Conservation (phyloP, 1,140 invertebrate genomes). For the Laupala kohalensis region DNA sequence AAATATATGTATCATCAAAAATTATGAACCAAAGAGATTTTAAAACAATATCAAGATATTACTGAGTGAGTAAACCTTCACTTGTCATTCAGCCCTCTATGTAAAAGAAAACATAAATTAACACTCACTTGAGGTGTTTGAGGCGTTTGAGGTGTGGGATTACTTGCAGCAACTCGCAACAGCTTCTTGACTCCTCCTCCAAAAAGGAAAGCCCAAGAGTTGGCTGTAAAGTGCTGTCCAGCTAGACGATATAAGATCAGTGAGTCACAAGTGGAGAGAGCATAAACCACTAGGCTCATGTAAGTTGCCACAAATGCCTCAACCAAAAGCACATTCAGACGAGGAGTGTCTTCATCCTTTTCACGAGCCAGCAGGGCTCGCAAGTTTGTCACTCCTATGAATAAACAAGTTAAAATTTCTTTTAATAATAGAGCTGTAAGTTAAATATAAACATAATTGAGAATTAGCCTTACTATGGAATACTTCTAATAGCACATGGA, state of each 20-base stretch:
- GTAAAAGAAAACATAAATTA: background rate
- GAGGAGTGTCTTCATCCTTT: constrained; percentile 91
- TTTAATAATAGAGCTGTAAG: background rate
- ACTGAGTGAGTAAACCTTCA: too few species aligned
- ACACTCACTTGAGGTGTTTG: background rate
- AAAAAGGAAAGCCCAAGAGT: constrained; percentile 78
- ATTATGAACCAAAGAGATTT: too few species aligned
- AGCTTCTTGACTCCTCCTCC: constrained; percentile 90
- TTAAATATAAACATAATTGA: background rate
- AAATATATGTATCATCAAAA: too few species aligned
- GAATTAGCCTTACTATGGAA: constrained; percentile 1
- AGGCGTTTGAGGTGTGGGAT: background rate
- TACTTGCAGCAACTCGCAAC: constrained; percentile 51
- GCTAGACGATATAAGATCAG: constrained; percentile 81
- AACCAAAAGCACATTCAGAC: constrained; percentile 78
- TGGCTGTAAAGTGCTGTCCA: constrained; percentile 66
- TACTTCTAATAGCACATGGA: constrained; percentile 2
- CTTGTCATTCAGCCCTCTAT: too few species aligned
- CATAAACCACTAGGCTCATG: constrained; percentile 83
- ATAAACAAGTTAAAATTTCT: background rate
- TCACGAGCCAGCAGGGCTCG: constrained; percentile 78
- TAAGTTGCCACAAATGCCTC: constrained; percentile 90
- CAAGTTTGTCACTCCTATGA: constrained; percentile 68
- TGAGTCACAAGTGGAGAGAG: constrained; percentile 85
- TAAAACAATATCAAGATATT: too few species aligned